phyloP scores from a whole-genome alignment of 2,888 invertebrate species.

The Nomada fucata region DNA sequence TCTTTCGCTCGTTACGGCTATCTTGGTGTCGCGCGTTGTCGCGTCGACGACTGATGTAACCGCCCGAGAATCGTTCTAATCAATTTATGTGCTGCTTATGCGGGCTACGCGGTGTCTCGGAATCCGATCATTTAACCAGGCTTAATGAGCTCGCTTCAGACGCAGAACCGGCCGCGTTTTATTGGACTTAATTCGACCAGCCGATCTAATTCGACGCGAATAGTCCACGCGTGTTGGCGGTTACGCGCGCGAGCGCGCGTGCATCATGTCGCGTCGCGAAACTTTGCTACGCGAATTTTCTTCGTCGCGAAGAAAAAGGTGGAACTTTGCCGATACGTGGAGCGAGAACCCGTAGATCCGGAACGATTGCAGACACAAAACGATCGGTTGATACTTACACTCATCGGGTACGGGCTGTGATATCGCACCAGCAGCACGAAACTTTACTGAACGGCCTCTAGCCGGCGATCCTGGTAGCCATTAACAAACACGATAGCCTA shows the following conservation, averaged over 20 bases:
- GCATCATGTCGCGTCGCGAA: background rate
- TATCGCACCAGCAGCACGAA: slow-evolving; percentile 60
- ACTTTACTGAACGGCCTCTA: slow-evolving; percentile 58
- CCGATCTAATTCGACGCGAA: slow-evolving; percentile 55
- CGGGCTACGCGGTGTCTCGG: slow-evolving; percentile 8
- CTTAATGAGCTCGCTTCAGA: slow-evolving; percentile 40
- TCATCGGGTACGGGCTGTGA: slow-evolving; percentile 79
- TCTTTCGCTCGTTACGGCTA: background rate
- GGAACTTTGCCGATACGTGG: background rate
- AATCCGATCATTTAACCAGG: slow-evolving; percentile 43
- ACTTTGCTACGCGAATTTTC: background rate
- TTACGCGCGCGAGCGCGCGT: background rate
- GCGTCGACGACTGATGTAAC: slow-evolving; percentile 19
- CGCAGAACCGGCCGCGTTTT: slow-evolving; percentile 47
- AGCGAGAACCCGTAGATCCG: slow-evolving; percentile 3
- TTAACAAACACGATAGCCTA: slow-evolving; percentile 39
- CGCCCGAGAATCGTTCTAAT: slow-evolving; percentile 38
- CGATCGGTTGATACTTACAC: slow-evolving; percentile 74
- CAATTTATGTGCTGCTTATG: slow-evolving; percentile 44
- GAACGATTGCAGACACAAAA: background rate
- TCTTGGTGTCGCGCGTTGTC: too few relatives aligned
- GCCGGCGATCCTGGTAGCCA: slow-evolving; percentile 59
- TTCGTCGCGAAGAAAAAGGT: too few relatives aligned
- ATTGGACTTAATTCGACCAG: slow-evolving; percentile 66
- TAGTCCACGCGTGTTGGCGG: slow-evolving; percentile 7